Evolutionary conservation across 2,888 invertebrate species (phyloP).

Genomic region (Lithophane socia): DNA sequence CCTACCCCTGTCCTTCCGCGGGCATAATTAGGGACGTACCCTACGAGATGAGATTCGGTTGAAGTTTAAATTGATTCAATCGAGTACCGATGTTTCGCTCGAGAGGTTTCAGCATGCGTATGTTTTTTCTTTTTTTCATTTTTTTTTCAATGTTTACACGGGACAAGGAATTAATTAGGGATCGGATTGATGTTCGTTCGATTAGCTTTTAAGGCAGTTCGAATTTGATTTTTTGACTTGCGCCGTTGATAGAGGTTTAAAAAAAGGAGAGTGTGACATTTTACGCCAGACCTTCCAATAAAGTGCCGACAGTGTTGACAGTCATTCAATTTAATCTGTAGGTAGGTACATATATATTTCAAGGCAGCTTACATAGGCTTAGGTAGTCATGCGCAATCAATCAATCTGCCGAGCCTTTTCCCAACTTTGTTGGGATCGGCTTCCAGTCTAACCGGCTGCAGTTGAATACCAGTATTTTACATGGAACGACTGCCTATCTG

Average conservation of each 20-base stretch:
- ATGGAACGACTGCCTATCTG: no score
- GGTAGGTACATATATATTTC: background rate
- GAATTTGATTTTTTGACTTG: slow-evolving; percentile 52
- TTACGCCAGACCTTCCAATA: background rate
- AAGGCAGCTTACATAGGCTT: background rate
- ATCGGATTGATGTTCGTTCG: slow-evolving; percentile 70
- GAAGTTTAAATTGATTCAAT: slow-evolving; percentile 89
- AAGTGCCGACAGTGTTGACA: slow-evolving; percentile 1
- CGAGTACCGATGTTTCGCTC: slow-evolving; percentile 86
- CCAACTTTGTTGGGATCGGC: no score
- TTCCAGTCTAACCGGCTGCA: no score
- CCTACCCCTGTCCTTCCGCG: slow-evolving; percentile 84
- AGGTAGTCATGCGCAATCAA: background rate
- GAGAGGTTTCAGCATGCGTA: slow-evolving; percentile 76
- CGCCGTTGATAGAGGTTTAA: slow-evolving; percentile 15
- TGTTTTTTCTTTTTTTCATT: slow-evolving; percentile 60
- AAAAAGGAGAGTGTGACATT: slow-evolving; percentile 26
- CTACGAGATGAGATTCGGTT: slow-evolving; percentile 86
- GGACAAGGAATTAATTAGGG: slow-evolving; percentile 83
- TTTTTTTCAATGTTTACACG: slow-evolving; percentile 71
- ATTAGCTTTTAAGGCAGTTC: slow-evolving; percentile 60
- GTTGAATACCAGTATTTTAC: no score
- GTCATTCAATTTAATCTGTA: background rate
- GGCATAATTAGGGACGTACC: slow-evolving; percentile 89
- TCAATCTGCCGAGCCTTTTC: background rate